Base-by-base conservation (phyloP, 2,888 invertebrate genomes). In the Syrphus vitripennis region DNA sequence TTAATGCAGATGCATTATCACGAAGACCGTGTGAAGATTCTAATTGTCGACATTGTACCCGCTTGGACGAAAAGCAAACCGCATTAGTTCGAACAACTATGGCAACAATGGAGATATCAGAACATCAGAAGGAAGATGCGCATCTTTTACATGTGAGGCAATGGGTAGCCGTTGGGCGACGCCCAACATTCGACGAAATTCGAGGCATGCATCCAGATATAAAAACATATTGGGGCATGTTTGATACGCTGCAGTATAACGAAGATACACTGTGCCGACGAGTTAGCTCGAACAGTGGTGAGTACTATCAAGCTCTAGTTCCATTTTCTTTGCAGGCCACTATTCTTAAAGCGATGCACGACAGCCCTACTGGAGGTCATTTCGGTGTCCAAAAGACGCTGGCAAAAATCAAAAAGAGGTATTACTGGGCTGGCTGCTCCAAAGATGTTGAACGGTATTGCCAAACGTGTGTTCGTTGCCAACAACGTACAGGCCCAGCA, bases 1-100 rank as follows among this genome's bases (percentile, higher is more conserved):
- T 50, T 4, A 24, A 24, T 5, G 24, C 89, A 1, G 89, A 90
- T 69, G 87, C 80, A 1, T 50, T 50, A 50, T 24, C 24, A 2
- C 50, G 24, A 5, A 50, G 12, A 14, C 50, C 50, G 2, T 50
- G 48, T 21, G 50, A 50, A 50, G 50, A 50, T 1, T 14, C 21
- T 26, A 10, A 34, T 3, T 50, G 50, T 24, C 3, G 50, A 24
- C 26, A 50, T 26, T 50, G 21, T 9, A 10, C 14, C 1, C 50
- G 24, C 12, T 10, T 24, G 5, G 50, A 50, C 1, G 50, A 50
- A 50, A 50, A 50, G 24, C 50, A 50, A 19, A 26, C 10, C 14
- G 26, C 14, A 5, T 9, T 50, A 2, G 14, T 24, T 14, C 50
- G 50, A 12, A 14, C 24, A 12, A 24, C 50, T 0, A 50, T 14